Evolutionary conservation across 2,888 invertebrate genomes (phyloP).

Genomic region (Folsomia candida): DNA sequence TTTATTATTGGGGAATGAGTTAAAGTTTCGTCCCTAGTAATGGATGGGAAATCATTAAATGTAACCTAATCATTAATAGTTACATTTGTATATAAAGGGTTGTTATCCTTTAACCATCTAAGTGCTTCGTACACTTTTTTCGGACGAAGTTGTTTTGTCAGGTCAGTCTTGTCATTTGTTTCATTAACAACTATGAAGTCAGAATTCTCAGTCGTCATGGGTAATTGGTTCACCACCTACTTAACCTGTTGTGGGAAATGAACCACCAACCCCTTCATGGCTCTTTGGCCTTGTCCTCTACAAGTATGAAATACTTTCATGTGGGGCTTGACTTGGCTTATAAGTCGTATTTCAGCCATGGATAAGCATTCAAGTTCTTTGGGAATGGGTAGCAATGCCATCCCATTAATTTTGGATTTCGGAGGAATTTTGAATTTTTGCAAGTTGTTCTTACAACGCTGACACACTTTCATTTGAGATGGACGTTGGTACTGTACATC

Average conservation of each 20-base stretch:
- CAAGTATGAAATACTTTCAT: neutral
- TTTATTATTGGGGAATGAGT: neutral
- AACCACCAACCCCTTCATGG: neutral
- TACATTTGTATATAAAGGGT: neutral
- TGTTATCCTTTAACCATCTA: neutral
- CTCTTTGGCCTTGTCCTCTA: neutral
- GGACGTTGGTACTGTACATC: neutral
- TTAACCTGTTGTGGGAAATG: neutral
- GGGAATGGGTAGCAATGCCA: neutral
- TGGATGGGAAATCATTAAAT: neutral
- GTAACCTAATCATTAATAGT: neutral
- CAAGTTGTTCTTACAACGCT: neutral
- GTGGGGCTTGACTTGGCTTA: neutral
- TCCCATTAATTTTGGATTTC: neutral
- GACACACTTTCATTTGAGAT: neutral
- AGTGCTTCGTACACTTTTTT: neutral
- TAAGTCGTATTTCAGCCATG: neutral
- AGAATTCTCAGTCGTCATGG: neutral
- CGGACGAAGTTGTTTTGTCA: too few relatives aligned
- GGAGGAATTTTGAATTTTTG: neutral
- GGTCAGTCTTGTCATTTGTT: too few relatives aligned
- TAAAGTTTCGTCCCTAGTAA: too few relatives aligned
- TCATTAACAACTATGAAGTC: too few relatives aligned
- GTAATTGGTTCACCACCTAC: neutral
- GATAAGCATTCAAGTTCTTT: neutral